Evolutionary conservation across 2,797 vertebrate genomes (phyloP).

Genomic region (Sciurus carolinensis): DNA sequence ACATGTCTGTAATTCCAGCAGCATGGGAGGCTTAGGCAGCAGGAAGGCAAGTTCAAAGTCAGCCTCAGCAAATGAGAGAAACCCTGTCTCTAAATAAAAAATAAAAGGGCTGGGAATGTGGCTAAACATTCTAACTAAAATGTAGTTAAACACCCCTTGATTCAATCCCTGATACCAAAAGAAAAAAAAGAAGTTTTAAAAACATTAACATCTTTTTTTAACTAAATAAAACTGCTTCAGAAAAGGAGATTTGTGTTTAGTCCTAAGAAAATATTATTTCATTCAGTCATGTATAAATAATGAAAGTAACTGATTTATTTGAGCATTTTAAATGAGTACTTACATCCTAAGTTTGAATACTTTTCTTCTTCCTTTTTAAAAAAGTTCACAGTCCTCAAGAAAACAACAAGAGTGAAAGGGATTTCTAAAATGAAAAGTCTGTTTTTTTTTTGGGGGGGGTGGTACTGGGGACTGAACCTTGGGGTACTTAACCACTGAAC

Average conservation of each 20-base stretch:
- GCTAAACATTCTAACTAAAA: too few species aligned
- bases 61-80: too few species aligned
- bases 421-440: not conserved
- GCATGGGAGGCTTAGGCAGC: too few species aligned
- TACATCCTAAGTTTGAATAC: not conserved
- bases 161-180: too few species aligned
- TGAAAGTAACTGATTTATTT: constrained; percentile 54
- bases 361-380: constrained; percentile 61
- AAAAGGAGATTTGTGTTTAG: not conserved
- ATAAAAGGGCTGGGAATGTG: too few species aligned
- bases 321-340: constrained; percentile 38
- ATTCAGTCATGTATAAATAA: constrained; percentile 54
- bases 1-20: too few species aligned
- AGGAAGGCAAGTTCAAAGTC: too few species aligned
- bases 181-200: not conserved
- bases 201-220: constrained; percentile 8
- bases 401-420: constrained; percentile 21
- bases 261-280: constrained; percentile 57
- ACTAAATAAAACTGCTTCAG: constrained; percentile 46
- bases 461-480: too few species aligned
- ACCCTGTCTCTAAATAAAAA: too few species aligned
- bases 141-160: too few species aligned
- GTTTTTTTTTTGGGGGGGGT: too few species aligned
- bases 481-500: too few species aligned
- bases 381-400: not conserved